Evolutionary conservation across 2,888 invertebrate genomes (phyloP), one percentile per base, ranked within the genome.

Genomic region (Galeopsomyia nigrocyanea): DNA sequence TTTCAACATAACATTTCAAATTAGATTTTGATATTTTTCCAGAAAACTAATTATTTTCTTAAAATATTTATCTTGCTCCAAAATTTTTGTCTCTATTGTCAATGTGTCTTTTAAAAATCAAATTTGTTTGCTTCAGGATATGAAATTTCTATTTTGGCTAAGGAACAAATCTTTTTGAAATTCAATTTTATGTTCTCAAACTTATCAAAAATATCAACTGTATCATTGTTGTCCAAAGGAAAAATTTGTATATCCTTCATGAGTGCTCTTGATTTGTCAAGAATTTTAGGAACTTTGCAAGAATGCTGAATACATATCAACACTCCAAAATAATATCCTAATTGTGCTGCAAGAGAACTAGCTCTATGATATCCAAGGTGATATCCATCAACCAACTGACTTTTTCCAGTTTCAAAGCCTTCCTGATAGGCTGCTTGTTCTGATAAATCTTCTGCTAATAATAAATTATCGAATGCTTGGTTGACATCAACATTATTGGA

Each of bases 291-390:
- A 0, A 89, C 74, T 10, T 77, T 72, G 22, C 68, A 72, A 57
- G 73, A 55, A 67, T 81, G 78, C 79, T 80, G 56, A 77, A 90
- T 88, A 26, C 89, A 87, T 68, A 89, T 87, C 1, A 91, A 86
- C 57, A 90, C 87, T 3, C 92, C 93, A 62, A 90, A 87, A 80
- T 93, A 95, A 82, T 90, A 91, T 9, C 95, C 95, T 81, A 96
- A 86, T 87, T 95, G 94, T 58, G 91, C 90, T 3, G 95, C 95
- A 19, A 95, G 82, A 82, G 93, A 91, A 65, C 92, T 90, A 13
- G 94, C 95, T 84, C 92, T 90, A 76, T 94, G 93, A 83, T 93
- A 94, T 1, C 95, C 95, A 74, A 92, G 87, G 83, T 93, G 93
- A 82, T 89, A 93, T 1, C 91, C 93, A 82, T 92, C 91, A 19